Evolutionary conservation across 2,888 invertebrate genomes (phyloP), one percentile per base, ranked within the genome.

Genomic region (Petrolisthes manimaculis): DNA sequence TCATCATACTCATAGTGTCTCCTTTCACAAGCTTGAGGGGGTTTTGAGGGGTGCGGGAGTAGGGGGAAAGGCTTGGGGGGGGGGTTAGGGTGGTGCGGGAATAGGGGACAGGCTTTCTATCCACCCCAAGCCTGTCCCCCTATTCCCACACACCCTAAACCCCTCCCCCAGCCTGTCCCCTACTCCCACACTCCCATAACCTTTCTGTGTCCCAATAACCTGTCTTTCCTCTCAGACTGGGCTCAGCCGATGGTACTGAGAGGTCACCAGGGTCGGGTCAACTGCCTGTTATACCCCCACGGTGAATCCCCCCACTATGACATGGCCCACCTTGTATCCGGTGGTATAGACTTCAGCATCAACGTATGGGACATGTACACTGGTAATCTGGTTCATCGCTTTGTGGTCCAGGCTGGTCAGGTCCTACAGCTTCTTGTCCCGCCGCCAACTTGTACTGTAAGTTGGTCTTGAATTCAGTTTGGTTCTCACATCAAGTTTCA

Each of bases 391-490:
- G 94, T 99, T 86, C 98, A 99, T 93, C 95, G 98, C 5, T 99
- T 99, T 94, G 98, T 98, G 92, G 98, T 99, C 0, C 99, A 99
- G 93, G 99, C 99, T 0, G 99, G 99, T 0, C 98, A 99, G 94
- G 97, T 99, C 18, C 96, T 97, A 0, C 98, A 98, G 93, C 94
- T 99, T 3, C 94, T 98, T 84, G 97, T 99, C 5, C 99, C 99
- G 21, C 99, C 99, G 0, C 96, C 96, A 91, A 97, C 96, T 91
- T 94, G 94, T 92, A 87, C 91, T 21, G 91, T 91, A 75, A 83
- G 90, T 79, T 24, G 6, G 5, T 74, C 5, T 12, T 24, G 51
- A 6, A 56, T 9, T 18, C 5, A 21, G 53, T 37, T 37, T 37
- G 37, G 37, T 2, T 37, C 37, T 37, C 37, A 37, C 37, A 37